Evolutionary conservation across 2,797 vertebrate genomes (phyloP), one percentile per base, ranked within the genome.

Genomic region (Arctocebus calabarensis): DNA sequence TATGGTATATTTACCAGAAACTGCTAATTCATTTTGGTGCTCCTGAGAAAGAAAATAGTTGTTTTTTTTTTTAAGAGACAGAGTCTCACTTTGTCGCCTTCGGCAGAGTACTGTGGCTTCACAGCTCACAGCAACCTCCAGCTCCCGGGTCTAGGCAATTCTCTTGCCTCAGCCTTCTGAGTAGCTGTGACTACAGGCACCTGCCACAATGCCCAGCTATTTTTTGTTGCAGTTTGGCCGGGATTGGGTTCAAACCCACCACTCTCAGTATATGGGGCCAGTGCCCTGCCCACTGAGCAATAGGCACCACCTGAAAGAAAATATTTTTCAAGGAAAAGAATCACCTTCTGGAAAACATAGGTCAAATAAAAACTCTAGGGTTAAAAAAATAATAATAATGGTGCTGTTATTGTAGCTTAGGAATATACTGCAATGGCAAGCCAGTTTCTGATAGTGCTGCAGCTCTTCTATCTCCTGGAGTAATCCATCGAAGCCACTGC

Each of bases 271-370:
- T 45, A 45, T 45, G 45, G 45, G 45, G 45, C 45, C 45, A 10
- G 45, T 10, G 10, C 45, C 9, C 45, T 45, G 10, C 10, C 45
- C 45, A 10, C 10, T 45, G 45, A 45, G 45, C 45, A 9, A 45
- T 10, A 45, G 45, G 45, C 45, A 10, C 45, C 8, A 10, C 45
- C 10, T 10, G 64, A 59, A 92, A 94, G 32, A 91, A 77, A 94
- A 71, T 73, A 43, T 81, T 90, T 93, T 91, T 93, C 57, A 64
- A 93, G 83, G 23, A 62, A 73, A 91, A 83, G 32, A 87, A 87
- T 84, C 3, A 86, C 17, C 23, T 88, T 74, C 40, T 84, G 6
- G 12, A 91, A 95, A 94, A 78, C n/a, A 66, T 9, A n/a, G 55
- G 88, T 77, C 73, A 95, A 74, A 90, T 86, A 59, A 7, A 90